Percentiles rank a stretch among this genome's conserved stretches.
Conservation (phyloP, 2,797 vertebrate genomes). For the Coregonus sp. region DNA sequence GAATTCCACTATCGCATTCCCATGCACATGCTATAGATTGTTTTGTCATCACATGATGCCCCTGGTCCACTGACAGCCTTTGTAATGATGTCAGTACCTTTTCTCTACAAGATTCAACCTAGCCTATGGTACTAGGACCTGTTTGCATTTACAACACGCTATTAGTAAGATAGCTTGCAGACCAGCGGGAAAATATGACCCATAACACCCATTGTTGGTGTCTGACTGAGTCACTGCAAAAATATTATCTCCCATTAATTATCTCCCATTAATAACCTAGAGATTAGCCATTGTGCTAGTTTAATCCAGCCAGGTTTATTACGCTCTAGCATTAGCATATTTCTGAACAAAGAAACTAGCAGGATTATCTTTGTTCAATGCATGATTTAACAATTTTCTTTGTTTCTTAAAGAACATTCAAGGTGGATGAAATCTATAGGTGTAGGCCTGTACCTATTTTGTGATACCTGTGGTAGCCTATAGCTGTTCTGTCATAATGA, state of each 20-base stretch:
- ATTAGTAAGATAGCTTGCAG: not conserved
- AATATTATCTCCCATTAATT: constrained; percentile 13
- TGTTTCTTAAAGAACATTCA: not conserved
- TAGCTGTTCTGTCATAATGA: not conserved
- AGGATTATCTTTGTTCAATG: constrained; percentile 9
- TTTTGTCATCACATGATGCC: not conserved
- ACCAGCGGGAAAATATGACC: not conserved
- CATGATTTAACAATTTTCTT: not conserved
- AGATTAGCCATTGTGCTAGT: constrained; percentile 32
- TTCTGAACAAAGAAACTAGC: constrained; percentile 17
- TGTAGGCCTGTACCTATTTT: not conserved
- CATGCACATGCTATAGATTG: not conserved
- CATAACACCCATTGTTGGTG: not conserved
- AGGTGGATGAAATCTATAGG: not conserved
- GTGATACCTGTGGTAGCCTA: not conserved
- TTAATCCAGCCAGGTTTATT: constrained; percentile 45
- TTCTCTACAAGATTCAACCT: not conserved
- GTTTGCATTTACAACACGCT: constrained; percentile 1
- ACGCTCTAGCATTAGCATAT: constrained; percentile 29
- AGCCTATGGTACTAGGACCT: not conserved
- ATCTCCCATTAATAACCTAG: constrained; percentile 40
- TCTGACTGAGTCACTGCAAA: not conserved
- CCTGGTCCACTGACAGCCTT: not conserved
- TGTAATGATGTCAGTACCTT: not conserved
- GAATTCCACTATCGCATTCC: not conserved